Evolutionary conservation across 2,113 vertebrate species (phyloP), one percentile per base, ranked within the genome.

Genomic region (Heliornis fulica): DNA sequence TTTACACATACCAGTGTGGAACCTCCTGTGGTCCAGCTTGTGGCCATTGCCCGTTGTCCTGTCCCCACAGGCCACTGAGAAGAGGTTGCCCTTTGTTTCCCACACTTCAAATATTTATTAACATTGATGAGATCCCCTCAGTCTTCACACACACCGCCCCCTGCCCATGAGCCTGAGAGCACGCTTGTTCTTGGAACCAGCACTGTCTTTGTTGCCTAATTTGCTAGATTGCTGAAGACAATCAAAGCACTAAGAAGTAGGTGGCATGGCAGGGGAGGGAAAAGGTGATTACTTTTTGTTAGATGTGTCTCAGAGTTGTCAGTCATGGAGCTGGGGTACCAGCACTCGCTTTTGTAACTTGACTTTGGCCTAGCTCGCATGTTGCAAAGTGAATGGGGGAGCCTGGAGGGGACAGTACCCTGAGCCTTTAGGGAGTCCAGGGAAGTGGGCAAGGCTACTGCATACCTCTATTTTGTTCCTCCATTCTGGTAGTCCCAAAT

Each of bases 311-410:
- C 20, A 57, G 18, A 51, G 36, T 26, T 61, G 46, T 94, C 89
- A 85, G 41, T 90, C 69, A 3, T n/a, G 51, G 48, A 89, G 87
- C 63, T 97, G 96, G 87, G 97, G 91, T 15, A 97, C 84, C 54
- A 96, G 95, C 96, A 3, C 91, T 91, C 13, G 94, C 96, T 70
- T 89, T 89, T 36, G 79, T 95, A 36, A 95, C 80, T n/a, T 96
- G 97, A 15, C 79, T 79, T 8, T 83, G 66, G 15, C 64, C 68
- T 26, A 69, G 91, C 45, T 36, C 7, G 25, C 26, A 74, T 11
- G 92, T 96, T n/a, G 95, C 5, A 28, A 54, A 91, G 50, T 61
- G 91, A 7, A 68, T 48, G 20, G 91, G 56, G 14, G 64, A 43
- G 9, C 90, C 81, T 6, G 43, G 78, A 20, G 84, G 34, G 5